A percentile compares a stretch with the other conserved stretches of the same genome.
Conservation (phyloP, 2,797 vertebrate species). For the Ammospiza maritima region DNA sequence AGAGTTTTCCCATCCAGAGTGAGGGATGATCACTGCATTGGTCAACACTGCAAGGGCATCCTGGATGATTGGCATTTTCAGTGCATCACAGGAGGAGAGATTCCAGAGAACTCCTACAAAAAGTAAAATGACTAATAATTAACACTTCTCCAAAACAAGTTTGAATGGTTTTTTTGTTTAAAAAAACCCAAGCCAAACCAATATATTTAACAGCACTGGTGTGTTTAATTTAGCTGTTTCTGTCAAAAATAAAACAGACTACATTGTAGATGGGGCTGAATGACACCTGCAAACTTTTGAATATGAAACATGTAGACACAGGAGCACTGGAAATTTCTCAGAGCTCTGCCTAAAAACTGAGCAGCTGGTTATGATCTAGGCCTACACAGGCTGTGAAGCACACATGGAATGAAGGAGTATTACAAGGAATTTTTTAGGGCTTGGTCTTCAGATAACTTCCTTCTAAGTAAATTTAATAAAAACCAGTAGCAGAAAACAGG, state of each 20-base stretch:
- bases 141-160: neutral
- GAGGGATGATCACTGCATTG: slow-evolving; percentile 97
- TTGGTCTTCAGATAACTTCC: neutral
- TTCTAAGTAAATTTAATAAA: neutral
- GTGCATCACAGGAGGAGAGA: slow-evolving; percentile 95
- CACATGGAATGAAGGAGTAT: neutral
- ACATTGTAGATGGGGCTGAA: neutral
- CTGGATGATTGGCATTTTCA: slow-evolving; percentile 99
- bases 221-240: neutral
- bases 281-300: neutral
- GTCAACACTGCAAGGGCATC: slow-evolving; percentile 96
- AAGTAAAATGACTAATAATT: neutral
- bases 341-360: neutral
- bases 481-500: neutral
- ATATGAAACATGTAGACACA: neutral
- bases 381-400: neutral
- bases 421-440: neutral
- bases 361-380: neutral
- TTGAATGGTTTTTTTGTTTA: neutral
- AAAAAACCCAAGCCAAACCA: neutral
- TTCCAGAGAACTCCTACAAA: slow-evolving; percentile 96
- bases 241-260: neutral
- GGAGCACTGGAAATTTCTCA: neutral
- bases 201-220: neutral
- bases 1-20: slow-evolving; percentile 96